Conservation (phyloP, 2,888 invertebrate species). For the Amiota communis region DNA sequence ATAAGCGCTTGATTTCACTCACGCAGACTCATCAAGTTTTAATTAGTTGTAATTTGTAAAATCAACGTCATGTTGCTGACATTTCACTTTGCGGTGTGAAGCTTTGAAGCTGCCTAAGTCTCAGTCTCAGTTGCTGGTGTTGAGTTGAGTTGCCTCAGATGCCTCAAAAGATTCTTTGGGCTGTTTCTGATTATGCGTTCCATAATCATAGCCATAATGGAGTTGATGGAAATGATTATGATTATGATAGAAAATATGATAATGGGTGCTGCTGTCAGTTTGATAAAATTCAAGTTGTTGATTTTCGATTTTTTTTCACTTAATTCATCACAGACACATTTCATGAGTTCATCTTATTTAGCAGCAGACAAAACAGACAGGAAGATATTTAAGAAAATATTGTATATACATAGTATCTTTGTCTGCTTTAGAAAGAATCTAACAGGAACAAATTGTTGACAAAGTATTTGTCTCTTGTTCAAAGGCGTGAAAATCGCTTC, state of each 20-base stretch:
- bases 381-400: too few relatives aligned
- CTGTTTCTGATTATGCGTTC: conserved; percentile 25
- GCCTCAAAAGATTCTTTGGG: neutral
- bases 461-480: neutral
- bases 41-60: conserved; percentile 70
- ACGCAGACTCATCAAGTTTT: conserved; percentile 69
- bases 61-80: conserved; percentile 56
- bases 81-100: conserved; percentile 29
- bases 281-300: conserved; percentile 14
- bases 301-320: neutral
- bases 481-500: neutral
- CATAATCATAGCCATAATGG: neutral
- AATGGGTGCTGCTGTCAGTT: too few relatives aligned
- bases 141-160: too few relatives aligned
- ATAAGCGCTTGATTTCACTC: conserved; percentile 60
- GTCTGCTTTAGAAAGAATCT: too few relatives aligned
- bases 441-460: neutral
- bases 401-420: too few relatives aligned
- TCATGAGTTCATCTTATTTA: too few relatives aligned
- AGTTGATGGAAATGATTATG: neutral
- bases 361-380: too few relatives aligned
- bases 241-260: too few relatives aligned
- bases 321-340: too few relatives aligned
- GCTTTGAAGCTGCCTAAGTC: conserved; percentile 39
- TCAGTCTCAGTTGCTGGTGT: conserved; percentile 29